phyloP scores from a whole-genome alignment of 1,140 invertebrate genomes.

The Lepidurus apus region DNA sequence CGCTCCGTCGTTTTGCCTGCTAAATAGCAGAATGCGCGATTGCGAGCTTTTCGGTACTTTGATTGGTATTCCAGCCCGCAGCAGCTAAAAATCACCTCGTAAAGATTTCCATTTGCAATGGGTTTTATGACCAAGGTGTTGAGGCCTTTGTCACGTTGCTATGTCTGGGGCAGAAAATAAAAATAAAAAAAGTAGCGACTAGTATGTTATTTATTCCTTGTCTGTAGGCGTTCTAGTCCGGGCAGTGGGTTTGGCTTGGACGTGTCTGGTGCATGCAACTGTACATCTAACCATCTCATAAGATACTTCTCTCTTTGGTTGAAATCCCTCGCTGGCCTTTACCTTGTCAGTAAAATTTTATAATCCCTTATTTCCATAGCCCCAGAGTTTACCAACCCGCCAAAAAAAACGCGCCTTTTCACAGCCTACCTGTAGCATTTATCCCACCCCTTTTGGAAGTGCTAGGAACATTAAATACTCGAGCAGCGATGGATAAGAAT shows the following conservation, averaged over 20 bases:
- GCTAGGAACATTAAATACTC: conserved; percentile 15
- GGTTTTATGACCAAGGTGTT: conserved; percentile 21
- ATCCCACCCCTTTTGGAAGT: not conserved
- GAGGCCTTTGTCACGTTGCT: conserved; percentile 18
- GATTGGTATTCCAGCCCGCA: not conserved
- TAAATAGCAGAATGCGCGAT: not conserved
- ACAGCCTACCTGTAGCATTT: conserved; percentile 1
- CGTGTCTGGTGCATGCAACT: conserved; percentile 13
- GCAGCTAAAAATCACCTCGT: conserved; percentile 2
- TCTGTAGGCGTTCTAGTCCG: not conserved
- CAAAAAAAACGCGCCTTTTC: not conserved
- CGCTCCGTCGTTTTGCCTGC: not conserved
- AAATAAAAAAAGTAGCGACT: not conserved
- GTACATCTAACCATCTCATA: conserved; percentile 15
- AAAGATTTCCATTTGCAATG: conserved; percentile 19
- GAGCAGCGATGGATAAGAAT: not conserved
- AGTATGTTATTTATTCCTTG: not conserved
- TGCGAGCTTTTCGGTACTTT: not conserved
- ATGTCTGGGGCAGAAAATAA: not conserved
- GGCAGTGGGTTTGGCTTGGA: conserved; percentile 14
- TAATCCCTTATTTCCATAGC: conserved; percentile 10
- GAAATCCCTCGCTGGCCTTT: not conserved
- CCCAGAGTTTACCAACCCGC: not conserved
- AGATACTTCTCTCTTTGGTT: not conserved
- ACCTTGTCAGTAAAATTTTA: conserved; percentile 10